Evolutionary conservation across 2,888 invertebrate genomes (phyloP).

Genomic region (Thecocarcelia acutangulata): DNA sequence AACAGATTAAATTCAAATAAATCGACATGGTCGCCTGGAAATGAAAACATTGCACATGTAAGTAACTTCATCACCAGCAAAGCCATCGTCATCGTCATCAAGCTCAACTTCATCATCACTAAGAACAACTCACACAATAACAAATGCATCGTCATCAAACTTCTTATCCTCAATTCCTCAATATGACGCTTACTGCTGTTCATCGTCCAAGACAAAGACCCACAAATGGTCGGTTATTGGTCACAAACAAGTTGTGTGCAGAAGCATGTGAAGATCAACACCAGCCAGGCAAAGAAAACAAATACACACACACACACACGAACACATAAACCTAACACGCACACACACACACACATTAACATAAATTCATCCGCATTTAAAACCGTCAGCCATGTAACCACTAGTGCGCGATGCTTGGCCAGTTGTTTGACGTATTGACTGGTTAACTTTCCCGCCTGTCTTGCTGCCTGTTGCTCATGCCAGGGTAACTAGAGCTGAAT

Average conservation of each 20-base stretch:
- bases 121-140: constrained; percentile 1
- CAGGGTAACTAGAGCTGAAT: constrained; percentile 43
- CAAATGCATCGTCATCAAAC: constrained; percentile 8
- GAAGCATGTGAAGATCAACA: constrained; percentile 76
- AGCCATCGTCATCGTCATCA: constrained; percentile 39
- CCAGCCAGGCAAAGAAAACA: constrained; percentile 62
- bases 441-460: constrained; percentile 41
- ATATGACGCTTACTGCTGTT: constrained; percentile 31
- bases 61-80: constrained; percentile 63
- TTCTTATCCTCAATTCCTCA: constrained; percentile 45
- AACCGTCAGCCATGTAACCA: constrained; percentile 31
- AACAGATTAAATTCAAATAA: constrained; percentile 80
- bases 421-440: constrained; percentile 51
- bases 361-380: background rate
- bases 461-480: constrained; percentile 28
- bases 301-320: background rate
- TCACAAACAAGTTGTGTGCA: constrained; percentile 71
- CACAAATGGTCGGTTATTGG: constrained; percentile 32
- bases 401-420: constrained; percentile 34
- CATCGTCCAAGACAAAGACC: constrained; percentile 51
- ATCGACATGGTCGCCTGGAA: constrained; percentile 78
- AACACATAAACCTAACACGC: background rate
- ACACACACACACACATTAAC: background rate
- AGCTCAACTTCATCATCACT: constrained; percentile 21
- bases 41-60: constrained; percentile 77